Evolutionary conservation across 1,140 invertebrate species (phyloP).

Genomic region (Pogonomyrmex californicus): DNA sequence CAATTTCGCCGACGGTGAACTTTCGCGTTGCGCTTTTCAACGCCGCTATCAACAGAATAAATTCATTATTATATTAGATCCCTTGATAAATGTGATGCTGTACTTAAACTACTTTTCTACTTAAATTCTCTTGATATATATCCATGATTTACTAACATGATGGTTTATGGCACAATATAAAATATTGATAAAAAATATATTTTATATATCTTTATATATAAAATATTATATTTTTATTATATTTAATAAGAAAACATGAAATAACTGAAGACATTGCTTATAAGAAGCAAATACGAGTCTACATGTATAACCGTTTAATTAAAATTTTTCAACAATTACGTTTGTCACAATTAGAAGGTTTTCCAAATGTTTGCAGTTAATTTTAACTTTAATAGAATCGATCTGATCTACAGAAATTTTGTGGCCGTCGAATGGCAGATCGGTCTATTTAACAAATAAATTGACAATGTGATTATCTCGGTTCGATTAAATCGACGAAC

Average conservation of each 20-base stretch:
- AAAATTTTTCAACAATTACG: not conserved
- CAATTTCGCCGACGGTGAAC: conserved; percentile 49
- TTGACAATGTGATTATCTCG: conserved; percentile 28
- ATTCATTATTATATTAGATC: conserved; percentile 29
- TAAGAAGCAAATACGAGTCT: not conserved
- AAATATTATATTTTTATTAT: not conserved
- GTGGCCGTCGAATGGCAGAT: not conserved
- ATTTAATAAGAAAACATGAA: not conserved
- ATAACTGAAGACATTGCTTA: not conserved
- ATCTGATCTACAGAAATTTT: not conserved
- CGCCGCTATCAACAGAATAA: conserved; percentile 25
- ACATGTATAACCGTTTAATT: not conserved
- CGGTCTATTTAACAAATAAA: conserved; percentile 44
- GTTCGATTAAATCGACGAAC: conserved; percentile 25
- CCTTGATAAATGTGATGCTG: not conserved
- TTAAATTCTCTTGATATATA: not conserved
- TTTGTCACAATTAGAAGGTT: not conserved
- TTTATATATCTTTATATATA: not conserved
- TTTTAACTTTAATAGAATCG: not conserved
- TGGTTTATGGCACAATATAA: not conserved
- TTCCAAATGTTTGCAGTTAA: not conserved
- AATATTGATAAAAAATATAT: not conserved
- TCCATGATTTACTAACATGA: not conserved
- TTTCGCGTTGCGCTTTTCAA: conserved; percentile 36
- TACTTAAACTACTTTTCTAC: not conserved